Conservation (phyloP, 2,888 invertebrate species). For the Trachelus tabidus region DNA sequence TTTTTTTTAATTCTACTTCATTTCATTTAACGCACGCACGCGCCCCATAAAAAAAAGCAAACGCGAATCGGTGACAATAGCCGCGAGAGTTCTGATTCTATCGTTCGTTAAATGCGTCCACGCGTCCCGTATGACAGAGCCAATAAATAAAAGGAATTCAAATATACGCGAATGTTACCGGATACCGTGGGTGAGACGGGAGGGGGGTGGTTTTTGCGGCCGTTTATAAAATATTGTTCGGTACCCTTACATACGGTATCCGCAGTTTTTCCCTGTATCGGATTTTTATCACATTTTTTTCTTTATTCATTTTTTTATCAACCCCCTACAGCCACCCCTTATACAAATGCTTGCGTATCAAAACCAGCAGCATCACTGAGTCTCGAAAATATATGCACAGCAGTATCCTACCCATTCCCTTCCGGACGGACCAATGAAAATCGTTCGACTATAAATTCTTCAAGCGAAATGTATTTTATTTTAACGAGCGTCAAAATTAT, state of each 20-base stretch:
- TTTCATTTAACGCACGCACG: background rate
- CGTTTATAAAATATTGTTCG: constrained; percentile 5
- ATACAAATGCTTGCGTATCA: background rate
- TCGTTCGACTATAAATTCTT: background rate
- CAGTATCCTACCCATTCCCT: background rate
- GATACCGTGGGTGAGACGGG: background rate
- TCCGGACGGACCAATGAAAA: background rate
- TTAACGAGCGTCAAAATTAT: background rate
- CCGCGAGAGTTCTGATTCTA: constrained; percentile 27
- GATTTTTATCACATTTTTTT: background rate
- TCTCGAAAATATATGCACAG: constrained; percentile 2
- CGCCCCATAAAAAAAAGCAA: background rate
- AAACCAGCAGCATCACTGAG: background rate
- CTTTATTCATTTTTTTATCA: background rate
- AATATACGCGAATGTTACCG: constrained; percentile 20
- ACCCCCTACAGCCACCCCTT: background rate
- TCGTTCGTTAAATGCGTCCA: constrained; percentile 36
- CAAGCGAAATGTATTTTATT: background rate
- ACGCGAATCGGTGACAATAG: background rate
- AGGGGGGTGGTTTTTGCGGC: background rate
- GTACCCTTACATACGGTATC: background rate
- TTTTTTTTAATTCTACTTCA: background rate
- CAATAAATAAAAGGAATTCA: constrained; percentile 34
- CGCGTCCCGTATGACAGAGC: constrained; percentile 27
- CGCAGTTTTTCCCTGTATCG: constrained; percentile 1